A percentile compares a stretch with the other conserved stretches of the same genome.
These are phyloP conservation scores for Epinephelus cyanopodus DNA, from an alignment of 2,113 vertebrate species.

Conservation along the genomic window DNA sequence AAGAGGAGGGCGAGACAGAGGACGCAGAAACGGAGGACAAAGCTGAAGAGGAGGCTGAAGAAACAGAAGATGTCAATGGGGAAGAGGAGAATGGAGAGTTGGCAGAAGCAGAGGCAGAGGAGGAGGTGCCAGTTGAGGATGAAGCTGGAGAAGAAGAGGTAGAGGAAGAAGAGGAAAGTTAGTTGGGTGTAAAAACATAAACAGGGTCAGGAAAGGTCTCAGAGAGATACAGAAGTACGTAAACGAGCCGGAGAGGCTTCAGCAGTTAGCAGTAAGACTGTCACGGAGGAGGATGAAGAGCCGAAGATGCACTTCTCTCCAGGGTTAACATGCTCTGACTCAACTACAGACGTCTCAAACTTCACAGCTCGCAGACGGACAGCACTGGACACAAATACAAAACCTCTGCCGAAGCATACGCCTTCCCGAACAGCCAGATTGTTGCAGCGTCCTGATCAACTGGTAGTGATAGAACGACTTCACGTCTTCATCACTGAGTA, in stretches of 20 bases:
- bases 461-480: slow-evolving; percentile 46
- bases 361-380: slow-evolving; percentile 17
- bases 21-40: not conserved
- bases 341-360: not conserved
- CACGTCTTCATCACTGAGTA: slow-evolving; percentile 55
- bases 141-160: not conserved
- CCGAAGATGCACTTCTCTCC: slow-evolving; percentile 3
- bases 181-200: slow-evolving; percentile 18
- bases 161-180: slow-evolving; percentile 57
- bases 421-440: slow-evolving; percentile 33
- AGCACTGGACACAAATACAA: not conserved
- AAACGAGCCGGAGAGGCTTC: slow-evolving; percentile 3
- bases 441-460: slow-evolving; percentile 20
- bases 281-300: slow-evolving; percentile 1
- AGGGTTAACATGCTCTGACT: not conserved
- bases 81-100: slow-evolving; percentile 14
- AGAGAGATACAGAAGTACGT: not conserved
- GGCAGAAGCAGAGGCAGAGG: slow-evolving; percentile 8
- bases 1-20: not conserved
- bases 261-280: not conserved
- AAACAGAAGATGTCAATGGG: not conserved
- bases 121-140: not conserved
- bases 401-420: slow-evolving; percentile 1
- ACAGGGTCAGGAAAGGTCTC: slow-evolving; percentile 13
- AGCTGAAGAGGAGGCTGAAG: not conserved